phyloP scores from a whole-genome alignment of 2,888 invertebrate species.

The Tricholauxania praeusta region DNA sequence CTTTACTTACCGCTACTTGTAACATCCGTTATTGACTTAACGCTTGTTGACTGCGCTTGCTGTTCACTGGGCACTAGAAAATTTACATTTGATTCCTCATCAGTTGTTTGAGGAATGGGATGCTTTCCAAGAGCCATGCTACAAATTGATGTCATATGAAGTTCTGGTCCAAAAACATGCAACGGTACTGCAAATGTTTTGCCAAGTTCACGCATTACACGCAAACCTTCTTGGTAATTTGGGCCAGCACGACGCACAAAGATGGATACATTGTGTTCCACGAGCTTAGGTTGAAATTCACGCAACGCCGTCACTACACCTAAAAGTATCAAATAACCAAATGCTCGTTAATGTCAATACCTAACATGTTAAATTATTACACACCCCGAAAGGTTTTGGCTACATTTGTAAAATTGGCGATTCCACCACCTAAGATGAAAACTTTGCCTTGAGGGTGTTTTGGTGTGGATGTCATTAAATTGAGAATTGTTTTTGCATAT shows the following conservation, averaged over 20 bases:
- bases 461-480: constrained; percentile 89
- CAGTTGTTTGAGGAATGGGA: constrained; percentile 80
- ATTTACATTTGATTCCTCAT: constrained; percentile 86
- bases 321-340: constrained; percentile 37
- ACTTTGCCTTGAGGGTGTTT: constrained; percentile 83
- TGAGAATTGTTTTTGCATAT: constrained; percentile 97
- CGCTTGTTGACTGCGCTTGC: constrained; percentile 61
- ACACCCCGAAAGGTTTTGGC: constrained; percentile 97
- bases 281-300: constrained; percentile 89
- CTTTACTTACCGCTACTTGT: constrained; percentile 52
- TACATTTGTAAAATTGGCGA: constrained; percentile 99
- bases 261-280: constrained; percentile 92
- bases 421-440: constrained; percentile 97
- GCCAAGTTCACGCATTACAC: constrained; percentile 92
- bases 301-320: constrained; percentile 93
- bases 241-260: constrained; percentile 98
- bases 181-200: constrained; percentile 89
- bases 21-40: constrained; percentile 63
- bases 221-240: constrained; percentile 97
- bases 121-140: constrained; percentile 95
- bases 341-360: not conserved
- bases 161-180: constrained; percentile 97
- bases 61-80: constrained; percentile 86
- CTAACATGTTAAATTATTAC: not conserved
- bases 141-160: constrained; percentile 99